Evolutionary conservation across 1,140 invertebrate genomes (phyloP), one percentile per base, ranked within the genome.

Genomic region (Andrena cerasifolii): DNA sequence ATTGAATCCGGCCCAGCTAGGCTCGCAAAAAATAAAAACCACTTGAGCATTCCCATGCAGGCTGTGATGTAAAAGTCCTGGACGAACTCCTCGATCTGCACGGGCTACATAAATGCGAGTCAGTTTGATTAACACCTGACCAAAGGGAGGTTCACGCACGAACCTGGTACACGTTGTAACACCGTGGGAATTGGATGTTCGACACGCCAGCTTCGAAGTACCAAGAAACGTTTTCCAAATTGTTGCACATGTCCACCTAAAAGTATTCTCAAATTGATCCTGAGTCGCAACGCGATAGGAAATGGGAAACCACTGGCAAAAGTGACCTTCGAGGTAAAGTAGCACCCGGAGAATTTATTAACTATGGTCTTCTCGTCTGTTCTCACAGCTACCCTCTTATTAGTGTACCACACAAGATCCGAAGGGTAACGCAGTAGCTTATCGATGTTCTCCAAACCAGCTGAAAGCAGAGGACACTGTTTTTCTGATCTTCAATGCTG

Each of bases 271-370:
- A 56, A 2, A 14, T 53, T n/a, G 12, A 26, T 40, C 36, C 16
- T 12, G 14, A n/a, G 10, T n/a, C 2, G 10, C 14, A 10, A 28
- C n/a, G 8, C 8, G 2, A 3, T 5, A 12, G 16, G 18, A 2
- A 16, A 68, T 33, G 21, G 21, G 31, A 24, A 49, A 47, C 1
- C 40, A 10, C 18, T 31, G 12, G 1, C 1, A 40, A 18, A 33
- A 45, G 40, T 95, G 91, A 97, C 96, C 93, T 98, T 98, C 0
- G 96, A 97, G 16, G 96, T 97, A 86, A 98, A 98, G 49, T 95
- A 94, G 0, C 96, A 96, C 81, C 95, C 95, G 62, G 95, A 95
- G 90, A 97, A 98, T 87, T 96, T 93, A 84, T 95, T 96, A 26
- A 96, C 93, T 66, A 95, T 92, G 83, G 95, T 95, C 61, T 94